Conservation (phyloP, 2,113 vertebrate species). For the Crotophaga sulcirostris region DNA sequence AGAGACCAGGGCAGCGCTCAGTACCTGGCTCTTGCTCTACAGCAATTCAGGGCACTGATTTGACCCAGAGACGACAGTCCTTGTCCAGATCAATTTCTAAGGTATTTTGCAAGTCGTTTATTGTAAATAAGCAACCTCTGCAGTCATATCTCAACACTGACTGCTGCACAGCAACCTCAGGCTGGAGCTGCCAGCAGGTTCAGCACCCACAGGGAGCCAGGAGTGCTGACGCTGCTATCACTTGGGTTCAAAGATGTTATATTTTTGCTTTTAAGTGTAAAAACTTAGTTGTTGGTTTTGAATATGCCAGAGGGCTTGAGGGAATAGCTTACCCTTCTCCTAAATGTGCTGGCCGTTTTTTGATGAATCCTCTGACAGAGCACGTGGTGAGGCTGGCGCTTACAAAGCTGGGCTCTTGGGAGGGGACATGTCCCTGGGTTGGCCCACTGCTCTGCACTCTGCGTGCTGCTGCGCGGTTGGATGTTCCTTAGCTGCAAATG, state of each 20-base stretch:
- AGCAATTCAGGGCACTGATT: neutral
- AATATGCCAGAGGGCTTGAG: neutral
- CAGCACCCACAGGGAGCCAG: neutral
- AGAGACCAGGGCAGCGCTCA: neutral
- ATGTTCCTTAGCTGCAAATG: accelerated
- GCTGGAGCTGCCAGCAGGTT: neutral
- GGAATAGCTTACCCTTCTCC: neutral
- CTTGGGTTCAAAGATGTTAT: neutral
- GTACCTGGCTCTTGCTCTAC: accelerated
- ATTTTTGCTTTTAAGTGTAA: neutral
- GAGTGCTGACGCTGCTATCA: neutral
- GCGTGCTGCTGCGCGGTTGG: neutral
- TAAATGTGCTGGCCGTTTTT: neutral
- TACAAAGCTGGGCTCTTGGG: accelerated
- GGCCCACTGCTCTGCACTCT: neutral
- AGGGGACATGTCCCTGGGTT: neutral
- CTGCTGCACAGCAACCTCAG: too few relatives aligned
- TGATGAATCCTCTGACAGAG: neutral
- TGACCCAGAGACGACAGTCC: neutral
- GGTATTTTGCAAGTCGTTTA: neutral
- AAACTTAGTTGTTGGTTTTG: neutral
- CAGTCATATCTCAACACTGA: neutral
- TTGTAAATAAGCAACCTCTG: neutral
- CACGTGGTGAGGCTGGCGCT: neutral
- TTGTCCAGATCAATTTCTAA: neutral